phyloP scores from a whole-genome alignment of 2,113 vertebrate genomes.

The Plotosus lineatus region DNA sequence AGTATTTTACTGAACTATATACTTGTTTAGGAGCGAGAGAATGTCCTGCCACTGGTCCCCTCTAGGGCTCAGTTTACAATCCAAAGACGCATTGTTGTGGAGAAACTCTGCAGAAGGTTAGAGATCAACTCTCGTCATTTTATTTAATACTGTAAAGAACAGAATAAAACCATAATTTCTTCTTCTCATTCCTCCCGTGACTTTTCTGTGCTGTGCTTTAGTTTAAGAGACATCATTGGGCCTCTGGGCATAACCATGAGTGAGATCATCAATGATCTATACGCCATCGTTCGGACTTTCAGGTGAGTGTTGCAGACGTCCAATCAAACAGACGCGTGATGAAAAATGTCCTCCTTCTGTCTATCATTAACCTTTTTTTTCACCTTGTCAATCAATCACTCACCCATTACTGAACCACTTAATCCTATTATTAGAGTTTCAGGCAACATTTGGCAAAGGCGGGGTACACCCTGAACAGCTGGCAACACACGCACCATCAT shows the following conservation, averaged over 20 bases:
- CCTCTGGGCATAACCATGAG: conserved; percentile 79
- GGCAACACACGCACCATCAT: too few relatives aligned
- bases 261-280: conserved; percentile 82
- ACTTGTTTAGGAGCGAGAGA: conserved; percentile 22
- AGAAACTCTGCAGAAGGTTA: conserved; percentile 86
- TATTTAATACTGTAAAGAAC: not conserved
- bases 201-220: conserved; percentile 55
- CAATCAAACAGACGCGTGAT: not conserved
- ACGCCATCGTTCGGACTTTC: conserved; percentile 89
- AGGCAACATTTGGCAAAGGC: too few relatives aligned
- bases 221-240: conserved; percentile 80
- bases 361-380: too few relatives aligned
- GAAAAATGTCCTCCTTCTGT: too few relatives aligned
- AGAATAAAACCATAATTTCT: not conserved
- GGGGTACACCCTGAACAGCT: too few relatives aligned
- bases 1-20: not conserved
- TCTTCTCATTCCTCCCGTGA: not conserved
- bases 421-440: too few relatives aligned
- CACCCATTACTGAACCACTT: too few relatives aligned
- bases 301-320: conserved; percentile 69
- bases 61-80: conserved; percentile 87
- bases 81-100: conserved; percentile 86
- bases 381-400: too few relatives aligned
- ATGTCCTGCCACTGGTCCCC: conserved; percentile 83
- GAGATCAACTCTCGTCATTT: conserved; percentile 53